Evolutionary conservation across 1,140 invertebrate genomes (phyloP), one percentile per base, ranked within the genome.

Genomic region (Cecropterus lyciades): DNA sequence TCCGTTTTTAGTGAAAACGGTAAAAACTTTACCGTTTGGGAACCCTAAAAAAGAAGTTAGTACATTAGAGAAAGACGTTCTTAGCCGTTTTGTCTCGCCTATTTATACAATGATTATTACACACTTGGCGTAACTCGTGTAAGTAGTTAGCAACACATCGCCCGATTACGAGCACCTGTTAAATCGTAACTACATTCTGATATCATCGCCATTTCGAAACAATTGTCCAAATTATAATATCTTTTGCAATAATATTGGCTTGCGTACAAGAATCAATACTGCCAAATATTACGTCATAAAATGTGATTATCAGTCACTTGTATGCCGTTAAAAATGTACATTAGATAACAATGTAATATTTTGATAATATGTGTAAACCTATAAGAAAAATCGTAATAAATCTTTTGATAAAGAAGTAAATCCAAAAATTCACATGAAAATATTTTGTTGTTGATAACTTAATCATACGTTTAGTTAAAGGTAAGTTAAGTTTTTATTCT

Each of bases 231-330:
- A 43, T 43, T 20, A 42, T 45, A 57, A 43, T 27, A 57, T 57
- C 55, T 45, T 27, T 57, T 57, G 42, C 55, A 57, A 43, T 42
- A 45, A 57, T n/a, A n/a, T 57, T 57, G 55, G 55, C 55, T 43
- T 14, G 17, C 16, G 55, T 57, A 57, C 55, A 57, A 57, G 37
- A 45, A 57, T 57, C 55, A 24, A 57, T 57, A 57, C 40, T 57
- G 55, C 55, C 55, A 57, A 57, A 57, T 27, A 27, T 57, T 57
- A 24, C 55, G 55, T 57, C 37, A 57, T 37, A 37, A 37, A 1
- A 37, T 30, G 7, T 30, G 3, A 30, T 30, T 30, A 37, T 37
- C 33, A 37, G 27, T 37, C 10, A 11, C 33, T 37, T 37, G 10
- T 11, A n/a, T 37, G 11, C 2, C 9, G 11, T 37, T n/a, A 37